Base-by-base conservation (phyloP, 2,888 invertebrate species). In the Zeuzera pyrina region DNA sequence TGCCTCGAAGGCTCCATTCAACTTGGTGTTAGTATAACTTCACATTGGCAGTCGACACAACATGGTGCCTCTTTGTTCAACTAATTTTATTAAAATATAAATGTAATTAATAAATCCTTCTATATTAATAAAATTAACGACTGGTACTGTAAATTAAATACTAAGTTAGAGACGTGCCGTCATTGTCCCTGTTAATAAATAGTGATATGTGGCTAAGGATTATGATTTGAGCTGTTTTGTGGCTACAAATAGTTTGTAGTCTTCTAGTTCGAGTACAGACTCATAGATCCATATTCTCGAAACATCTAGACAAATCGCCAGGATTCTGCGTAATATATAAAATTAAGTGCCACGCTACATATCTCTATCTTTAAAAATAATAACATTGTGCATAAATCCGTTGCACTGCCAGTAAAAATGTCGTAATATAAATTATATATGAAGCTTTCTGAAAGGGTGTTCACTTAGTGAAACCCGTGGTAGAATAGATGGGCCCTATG, bases 351-450 rank as follows among this genome's bases (percentile, higher is more conserved):
- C 49, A 56, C 60, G 71, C 72, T 70, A 74, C 74, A 76, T 77
- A 76, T 78, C 76, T 67, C 76, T 67, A 61, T 63, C 57, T 53
- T 15, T 14, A 15, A 8, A 8, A 15, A n/a, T n/a, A 15, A 13
- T 15, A 28, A 14, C 15, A 15, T 61, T 48, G 64, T 68, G 70
- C 65, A 65, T 62, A 58, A 59, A 60, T 64, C 56, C 53, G 52
- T 63, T 65, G 76, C 77, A 78, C 76, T 78, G 78, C 77, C 78
- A 73, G 61, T 74, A 63, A 57, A 52, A 53, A 56, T 68, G 57
- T n/a, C n/a, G n/a, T n/a, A n/a, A n/a, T n/a, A n/a, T 54, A 61
- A 52, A 52, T 49, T 42, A 52, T 51, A 52, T 45, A 45, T 48
- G 50, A 57, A 55, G 70, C 71, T 73, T 69, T 57, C 51, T 58